Percentiles rank a stretch among this genome's conserved stretches.
phyloP scores from a whole-genome alignment of 2,113 vertebrate genomes.

The Protomyctophum bolini region DNA sequence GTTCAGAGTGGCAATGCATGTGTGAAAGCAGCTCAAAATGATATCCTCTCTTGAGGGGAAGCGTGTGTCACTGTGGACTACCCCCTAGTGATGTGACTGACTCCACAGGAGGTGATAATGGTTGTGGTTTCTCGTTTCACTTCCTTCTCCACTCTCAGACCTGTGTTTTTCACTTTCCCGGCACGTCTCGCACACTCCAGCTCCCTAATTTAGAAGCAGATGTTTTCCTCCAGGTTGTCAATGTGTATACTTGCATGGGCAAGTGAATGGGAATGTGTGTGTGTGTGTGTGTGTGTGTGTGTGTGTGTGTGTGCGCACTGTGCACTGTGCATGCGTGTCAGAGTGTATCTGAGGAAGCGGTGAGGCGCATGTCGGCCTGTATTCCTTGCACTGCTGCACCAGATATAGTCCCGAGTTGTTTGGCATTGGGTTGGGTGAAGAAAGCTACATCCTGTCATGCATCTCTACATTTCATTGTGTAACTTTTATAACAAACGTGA shows the following conservation, averaged over 20 bases:
- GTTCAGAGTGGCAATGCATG: neutral
- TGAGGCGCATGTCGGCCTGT: slow-evolving; percentile 6
- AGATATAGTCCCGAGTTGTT: slow-evolving; percentile 21
- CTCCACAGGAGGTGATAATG: slow-evolving; percentile 20
- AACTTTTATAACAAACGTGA: no score
- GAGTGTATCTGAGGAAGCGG: slow-evolving; percentile 21
- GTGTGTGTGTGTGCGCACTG: neutral
- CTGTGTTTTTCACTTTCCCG: slow-evolving; percentile 35
- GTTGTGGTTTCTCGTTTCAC: slow-evolving; percentile 37
- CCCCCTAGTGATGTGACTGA: slow-evolving; percentile 4
- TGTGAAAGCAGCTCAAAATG: neutral
- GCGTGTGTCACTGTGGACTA: neutral
- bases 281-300: neutral
- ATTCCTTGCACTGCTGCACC: slow-evolving; percentile 29
- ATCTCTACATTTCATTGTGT: no score
- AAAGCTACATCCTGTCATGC: no score
- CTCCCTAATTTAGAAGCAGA: slow-evolving; percentile 61
- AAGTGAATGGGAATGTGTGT: slow-evolving; percentile 11
- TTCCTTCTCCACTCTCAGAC: slow-evolving; percentile 23
- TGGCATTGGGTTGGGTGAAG: neutral
- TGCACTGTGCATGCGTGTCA: neutral
- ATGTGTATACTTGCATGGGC: slow-evolving; percentile 37
- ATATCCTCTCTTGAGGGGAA: slow-evolving; percentile 1
- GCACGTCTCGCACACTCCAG: slow-evolving; percentile 35
- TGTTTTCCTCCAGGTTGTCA: slow-evolving; percentile 49